Evolutionary conservation across 2,888 invertebrate species (phyloP).

Genomic region (Muscina levida): DNA sequence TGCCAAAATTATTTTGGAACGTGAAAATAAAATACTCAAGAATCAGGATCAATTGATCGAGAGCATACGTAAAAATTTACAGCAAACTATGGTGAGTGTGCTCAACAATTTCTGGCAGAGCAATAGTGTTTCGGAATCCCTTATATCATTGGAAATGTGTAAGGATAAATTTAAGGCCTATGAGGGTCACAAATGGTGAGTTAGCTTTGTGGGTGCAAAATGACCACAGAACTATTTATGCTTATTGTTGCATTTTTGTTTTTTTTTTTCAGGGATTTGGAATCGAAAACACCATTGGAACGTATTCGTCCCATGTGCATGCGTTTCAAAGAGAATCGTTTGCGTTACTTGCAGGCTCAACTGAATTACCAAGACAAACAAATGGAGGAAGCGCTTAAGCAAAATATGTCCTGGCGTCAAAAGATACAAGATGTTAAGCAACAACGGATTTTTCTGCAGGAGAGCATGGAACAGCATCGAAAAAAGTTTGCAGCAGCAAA

Average conservation of each 20-base stretch:
- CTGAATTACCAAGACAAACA: constrained; percentile 67
- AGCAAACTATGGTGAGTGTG: constrained; percentile 55
- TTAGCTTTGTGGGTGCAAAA: no score
- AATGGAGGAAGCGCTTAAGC: constrained; percentile 64
- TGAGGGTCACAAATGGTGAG: constrained; percentile 69
- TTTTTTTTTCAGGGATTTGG: constrained; percentile 68
- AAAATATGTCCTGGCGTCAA: constrained; percentile 40
- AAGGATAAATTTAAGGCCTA: constrained; percentile 69
- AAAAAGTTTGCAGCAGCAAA: constrained; percentile 28
- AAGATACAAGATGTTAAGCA: constrained; percentile 53
- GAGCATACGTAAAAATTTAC: constrained; percentile 64
- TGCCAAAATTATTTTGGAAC: constrained; percentile 61
- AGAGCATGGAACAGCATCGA: constrained; percentile 37
- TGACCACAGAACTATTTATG: no score
- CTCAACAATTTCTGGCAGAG: constrained; percentile 69
- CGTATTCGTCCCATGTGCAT: constrained; percentile 70
- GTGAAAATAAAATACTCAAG: constrained; percentile 65
- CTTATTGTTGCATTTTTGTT: not conserved
- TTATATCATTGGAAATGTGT: constrained; percentile 68
- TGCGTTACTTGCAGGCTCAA: constrained; percentile 68
- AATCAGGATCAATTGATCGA: constrained; percentile 64
- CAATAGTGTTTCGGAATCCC: constrained; percentile 65
- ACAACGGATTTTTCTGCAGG: constrained; percentile 50
- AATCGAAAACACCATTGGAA: constrained; percentile 67
- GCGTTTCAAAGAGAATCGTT: constrained; percentile 67